Evolutionary conservation across 2,797 vertebrate species (phyloP).

Genomic region (Gorsachius magnificus): DNA sequence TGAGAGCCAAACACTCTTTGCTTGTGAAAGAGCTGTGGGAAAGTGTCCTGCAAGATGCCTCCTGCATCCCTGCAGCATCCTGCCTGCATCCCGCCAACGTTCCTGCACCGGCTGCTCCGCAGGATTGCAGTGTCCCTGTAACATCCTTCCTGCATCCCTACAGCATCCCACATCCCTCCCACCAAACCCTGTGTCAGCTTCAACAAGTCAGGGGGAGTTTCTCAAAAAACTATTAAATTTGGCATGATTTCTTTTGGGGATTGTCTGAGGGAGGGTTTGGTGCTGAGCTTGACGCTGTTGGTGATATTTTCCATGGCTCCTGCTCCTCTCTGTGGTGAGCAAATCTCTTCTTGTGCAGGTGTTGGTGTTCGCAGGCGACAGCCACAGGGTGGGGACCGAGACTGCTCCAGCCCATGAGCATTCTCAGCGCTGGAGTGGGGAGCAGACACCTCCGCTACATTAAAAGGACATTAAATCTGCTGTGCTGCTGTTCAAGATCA

Average conservation of each 20-base stretch:
- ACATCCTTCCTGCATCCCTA: too few species aligned
- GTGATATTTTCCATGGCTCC: background rate
- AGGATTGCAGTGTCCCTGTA: too few species aligned
- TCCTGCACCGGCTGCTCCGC: too few species aligned
- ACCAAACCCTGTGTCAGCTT: background rate
- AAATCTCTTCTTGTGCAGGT: background rate
- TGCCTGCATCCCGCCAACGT: background rate
- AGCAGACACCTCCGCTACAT: background rate
- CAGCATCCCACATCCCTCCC: background rate
- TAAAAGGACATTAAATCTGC: background rate
- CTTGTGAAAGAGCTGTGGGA: background rate
- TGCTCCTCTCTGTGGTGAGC: background rate
- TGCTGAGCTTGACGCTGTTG: background rate
- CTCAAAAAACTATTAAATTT: background rate
- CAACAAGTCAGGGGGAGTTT: background rate
- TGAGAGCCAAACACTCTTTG: background rate
- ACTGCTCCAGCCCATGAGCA: rapidly evolving
- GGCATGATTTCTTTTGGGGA: background rate
- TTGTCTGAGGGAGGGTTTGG: background rate
- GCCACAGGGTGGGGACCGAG: rapidly evolving
- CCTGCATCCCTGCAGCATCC: background rate
- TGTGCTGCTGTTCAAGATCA: rapidly evolving
- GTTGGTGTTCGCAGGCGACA: background rate
- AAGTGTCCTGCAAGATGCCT: background rate
- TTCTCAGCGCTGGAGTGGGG: background rate